Percentiles rank a stretch among this genome's conserved stretches.
phyloP scores from a whole-genome alignment of 2,113 vertebrate genomes.

The Cinclus cinclus region DNA sequence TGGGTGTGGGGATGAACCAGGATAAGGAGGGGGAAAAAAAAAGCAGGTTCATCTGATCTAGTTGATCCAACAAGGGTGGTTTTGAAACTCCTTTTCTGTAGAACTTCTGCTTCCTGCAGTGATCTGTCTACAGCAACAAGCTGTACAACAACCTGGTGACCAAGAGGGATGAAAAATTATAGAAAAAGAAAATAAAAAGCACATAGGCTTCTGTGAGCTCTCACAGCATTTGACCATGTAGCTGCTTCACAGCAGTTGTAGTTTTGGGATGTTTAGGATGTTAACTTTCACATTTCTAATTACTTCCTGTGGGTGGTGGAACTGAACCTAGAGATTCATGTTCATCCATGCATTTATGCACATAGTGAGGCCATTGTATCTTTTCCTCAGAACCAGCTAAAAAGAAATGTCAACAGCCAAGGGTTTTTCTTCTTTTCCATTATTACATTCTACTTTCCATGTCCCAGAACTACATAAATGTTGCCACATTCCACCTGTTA shows the following conservation, averaged over 20 bases:
- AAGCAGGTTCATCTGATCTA: background rate
- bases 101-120: background rate
- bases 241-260: background rate
- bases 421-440: background rate
- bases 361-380: rapidly evolving
- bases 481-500: background rate
- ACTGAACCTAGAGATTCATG: background rate
- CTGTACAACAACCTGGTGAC: background rate
- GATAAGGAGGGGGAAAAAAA: background rate
- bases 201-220: background rate
- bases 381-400: background rate
- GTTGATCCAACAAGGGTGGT: background rate
- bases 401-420: background rate
- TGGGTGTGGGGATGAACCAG: background rate
- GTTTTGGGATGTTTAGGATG: background rate
- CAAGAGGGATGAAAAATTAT: background rate
- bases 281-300: background rate
- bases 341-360: background rate
- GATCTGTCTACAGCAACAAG: background rate
- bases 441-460: background rate
- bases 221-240: background rate
- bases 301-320: background rate
- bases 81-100: background rate
- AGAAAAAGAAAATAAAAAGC: background rate
- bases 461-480: background rate